Percentiles rank a stretch among this genome's conserved stretches.
phyloP scores from a whole-genome alignment of 2,797 vertebrate species.

The Dicrostonyx torquatus region DNA sequence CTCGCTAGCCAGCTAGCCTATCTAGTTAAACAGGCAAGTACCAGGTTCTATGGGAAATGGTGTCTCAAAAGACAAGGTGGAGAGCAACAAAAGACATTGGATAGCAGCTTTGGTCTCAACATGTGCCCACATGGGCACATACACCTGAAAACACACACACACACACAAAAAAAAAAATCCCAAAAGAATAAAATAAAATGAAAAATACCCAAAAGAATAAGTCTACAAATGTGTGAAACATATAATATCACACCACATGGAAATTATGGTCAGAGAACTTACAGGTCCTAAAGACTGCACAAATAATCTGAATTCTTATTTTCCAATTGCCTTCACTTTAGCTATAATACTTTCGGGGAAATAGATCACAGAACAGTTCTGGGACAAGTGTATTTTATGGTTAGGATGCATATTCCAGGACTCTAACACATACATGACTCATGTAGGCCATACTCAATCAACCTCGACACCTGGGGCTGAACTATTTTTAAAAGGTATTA shows the following conservation, averaged over 20 bases:
- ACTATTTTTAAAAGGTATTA: conserved; percentile 54
- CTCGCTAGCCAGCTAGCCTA: background rate
- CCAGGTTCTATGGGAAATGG: background rate
- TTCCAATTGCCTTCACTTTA: background rate
- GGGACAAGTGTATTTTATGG: background rate
- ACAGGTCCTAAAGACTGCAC: background rate
- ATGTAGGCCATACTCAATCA: background rate
- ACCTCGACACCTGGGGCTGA: background rate
- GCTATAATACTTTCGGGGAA: background rate
- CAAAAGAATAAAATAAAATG: no score
- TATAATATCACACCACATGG: background rate
- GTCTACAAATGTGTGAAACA: background rate
- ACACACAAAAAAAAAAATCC: no score
- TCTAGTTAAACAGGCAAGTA: background rate
- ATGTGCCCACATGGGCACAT: background rate
- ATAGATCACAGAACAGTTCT: background rate
- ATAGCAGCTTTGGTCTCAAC: background rate
- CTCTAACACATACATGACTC: background rate
- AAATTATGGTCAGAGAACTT: accelerated
- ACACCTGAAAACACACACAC: background rate
- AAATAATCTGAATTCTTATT: background rate
- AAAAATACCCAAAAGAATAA: background rate
- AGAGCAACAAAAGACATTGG: background rate
- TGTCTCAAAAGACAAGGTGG: background rate
- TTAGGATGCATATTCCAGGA: background rate